Base-by-base conservation (phyloP, 2,797 vertebrate genomes). In the Picus viridis region DNA sequence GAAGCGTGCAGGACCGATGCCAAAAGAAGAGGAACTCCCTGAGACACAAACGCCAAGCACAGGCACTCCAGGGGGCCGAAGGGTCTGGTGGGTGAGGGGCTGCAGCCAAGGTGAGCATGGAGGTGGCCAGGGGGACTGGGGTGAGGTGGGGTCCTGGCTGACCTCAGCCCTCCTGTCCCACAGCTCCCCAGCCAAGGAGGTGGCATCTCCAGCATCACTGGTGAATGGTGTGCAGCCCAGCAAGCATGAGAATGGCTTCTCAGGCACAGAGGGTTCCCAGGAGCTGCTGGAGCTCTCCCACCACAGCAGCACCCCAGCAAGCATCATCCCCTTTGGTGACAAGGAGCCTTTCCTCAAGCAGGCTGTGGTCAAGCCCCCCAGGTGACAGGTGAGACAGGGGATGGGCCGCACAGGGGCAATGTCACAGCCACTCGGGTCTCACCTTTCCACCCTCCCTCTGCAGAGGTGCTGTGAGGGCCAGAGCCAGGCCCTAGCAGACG, bases 291-390 rank as follows among this genome's bases (percentile, higher is more conserved):
- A 85, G 69, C 92, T 93, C 39, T 93, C 98, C 17, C 98, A 98
- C 96, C 98, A 98, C 2, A 94, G 97, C 41, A 91, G 98, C 36
- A 96, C 98, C 20, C 97, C 98, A 2, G 97, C 98, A 96, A 97
- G 98, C 62, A 98, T 99, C 94, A 97, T 99, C 87, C 96, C 98
- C 20, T 99, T 99, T 0, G 97, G 98, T 0, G 98, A 98, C 20
- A 98, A 98, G 83, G 99, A 99, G 88, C 96, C 98, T 6, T 99
- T 99, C 97, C 98, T 99, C 96, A 99, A 99, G 95, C 99, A 99
- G 96, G 97, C 98, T 0, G 98, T 98, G 74, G 98, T 99, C 45
- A 98, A 99, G 88, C 98, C 99, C 73, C 99, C 9, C 99, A 99
- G 96, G 98, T 99, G 88, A 98, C 99, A 98, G 99, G 99, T 99